Evolutionary conservation across 2,113 vertebrate species (phyloP), one percentile per base, ranked within the genome.

Genomic region (Hypanus sabinus): DNA sequence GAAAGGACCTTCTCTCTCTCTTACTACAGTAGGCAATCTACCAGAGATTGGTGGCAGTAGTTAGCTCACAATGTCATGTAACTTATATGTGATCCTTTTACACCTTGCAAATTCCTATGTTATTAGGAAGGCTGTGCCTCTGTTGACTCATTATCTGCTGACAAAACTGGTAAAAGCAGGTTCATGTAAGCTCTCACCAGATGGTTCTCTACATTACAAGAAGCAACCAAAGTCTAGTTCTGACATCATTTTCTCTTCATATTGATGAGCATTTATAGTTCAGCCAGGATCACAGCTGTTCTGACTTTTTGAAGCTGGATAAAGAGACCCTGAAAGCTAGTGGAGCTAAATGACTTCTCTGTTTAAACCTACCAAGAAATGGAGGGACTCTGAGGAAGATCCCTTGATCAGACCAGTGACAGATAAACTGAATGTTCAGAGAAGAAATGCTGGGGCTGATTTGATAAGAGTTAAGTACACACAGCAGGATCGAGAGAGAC

Each of bases 401-500:
- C 85, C 85, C 5, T 68, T 90, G 60, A 65, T 90, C 85, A 65
- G 85, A 90, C 60, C 60, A 33, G 30, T 68, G 60, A 33, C 33
- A 90, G 60, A 14, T 90, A 90, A 90, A 90, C n/a, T 33, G 5
- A 18, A 62, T 65, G 85, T 65, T 68, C 85, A 90, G 33, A 90
- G n/a, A 33, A 20, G 60, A 90, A 90, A 65, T 90, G 30, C 30
- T 65, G 30, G 60, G n/a, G 60, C 62, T n/a, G 65, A 90, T 65
- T 33, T 68, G 65, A 90, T 65, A 65, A 90, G 14, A 33, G 60
- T 90, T 18, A 90, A 92, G 36, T 27, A 36, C 1, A 57, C 94
- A n/a, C 94, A 95, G 71, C 65, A 94, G 57, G 94, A 95, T 65
- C 95, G 91, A 93, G 94, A 94, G 68, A 62, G 91, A 2, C 65